These are phyloP conservation scores for Apamea crenata DNA, from an alignment of 2,888 invertebrate genomes.

Conservation along the genomic window DNA sequence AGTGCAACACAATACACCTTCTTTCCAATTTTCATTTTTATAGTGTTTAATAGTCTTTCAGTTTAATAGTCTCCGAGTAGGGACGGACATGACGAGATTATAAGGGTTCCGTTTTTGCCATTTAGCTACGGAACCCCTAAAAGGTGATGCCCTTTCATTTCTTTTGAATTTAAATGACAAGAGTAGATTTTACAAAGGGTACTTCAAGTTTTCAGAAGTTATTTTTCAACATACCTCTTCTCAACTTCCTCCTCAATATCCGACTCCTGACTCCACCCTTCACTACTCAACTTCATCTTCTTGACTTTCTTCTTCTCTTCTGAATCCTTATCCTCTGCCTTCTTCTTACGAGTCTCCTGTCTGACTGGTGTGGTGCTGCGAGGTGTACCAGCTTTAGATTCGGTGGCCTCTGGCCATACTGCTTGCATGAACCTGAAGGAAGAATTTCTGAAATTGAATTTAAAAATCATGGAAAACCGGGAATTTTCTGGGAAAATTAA, in stretches of 20 bases:
- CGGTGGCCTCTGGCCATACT: slow-evolving; percentile 82
- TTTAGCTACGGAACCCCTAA: neutral
- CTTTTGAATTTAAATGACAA: neutral
- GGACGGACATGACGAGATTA: neutral
- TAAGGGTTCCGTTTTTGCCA: neutral
- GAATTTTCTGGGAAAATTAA: neutral
- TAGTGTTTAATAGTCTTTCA: no score
- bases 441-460: neutral
- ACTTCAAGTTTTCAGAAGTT: neutral
- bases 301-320: slow-evolving; percentile 76
- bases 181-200: neutral
- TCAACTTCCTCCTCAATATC: slow-evolving; percentile 80
- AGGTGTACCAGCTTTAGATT: slow-evolving; percentile 73
- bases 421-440: slow-evolving; percentile 85
- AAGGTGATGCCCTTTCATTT: neutral
- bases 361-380: slow-evolving; percentile 75
- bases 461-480: neutral
- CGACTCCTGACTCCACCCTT: slow-evolving; percentile 87
- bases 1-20: neutral
- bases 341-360: slow-evolving; percentile 67
- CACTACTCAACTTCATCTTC: slow-evolving; percentile 81
- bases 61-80: neutral
- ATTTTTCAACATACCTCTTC: slow-evolving; percentile 72
- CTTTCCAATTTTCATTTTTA: neutral
- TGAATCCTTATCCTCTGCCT: slow-evolving; percentile 67